Evolutionary conservation across 2,888 invertebrate species (phyloP).

Genomic region (Sphinx pinastri): DNA sequence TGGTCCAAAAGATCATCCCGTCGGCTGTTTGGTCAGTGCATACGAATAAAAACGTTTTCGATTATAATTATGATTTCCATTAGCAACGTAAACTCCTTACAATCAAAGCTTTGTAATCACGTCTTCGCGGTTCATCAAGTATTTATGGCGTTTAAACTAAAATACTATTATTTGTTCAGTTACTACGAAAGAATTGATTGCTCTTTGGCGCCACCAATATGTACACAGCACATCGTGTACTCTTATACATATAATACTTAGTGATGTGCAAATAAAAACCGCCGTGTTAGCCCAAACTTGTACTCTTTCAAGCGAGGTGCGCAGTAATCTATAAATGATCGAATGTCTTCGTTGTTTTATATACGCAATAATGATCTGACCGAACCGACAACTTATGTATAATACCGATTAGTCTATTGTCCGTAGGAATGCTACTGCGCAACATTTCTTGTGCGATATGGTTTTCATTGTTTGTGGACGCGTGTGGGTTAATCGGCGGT

Average conservation of each 20-base stretch:
- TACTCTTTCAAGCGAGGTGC: slow-evolving; percentile 42
- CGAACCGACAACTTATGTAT: slow-evolving; percentile 12
- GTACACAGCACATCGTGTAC: slow-evolving; percentile 32
- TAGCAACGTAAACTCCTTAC: slow-evolving; percentile 50
- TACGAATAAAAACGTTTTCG: slow-evolving; percentile 44
- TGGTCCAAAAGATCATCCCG: slow-evolving; percentile 62
- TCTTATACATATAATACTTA: slow-evolving; percentile 20
- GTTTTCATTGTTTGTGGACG: slow-evolving; percentile 56
- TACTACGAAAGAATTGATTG: slow-evolving; percentile 53
- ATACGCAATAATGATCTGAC: slow-evolving; percentile 52
- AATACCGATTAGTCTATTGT: slow-evolving; percentile 63
- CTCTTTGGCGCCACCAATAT: slow-evolving; percentile 59
- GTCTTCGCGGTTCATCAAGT: slow-evolving; percentile 55
- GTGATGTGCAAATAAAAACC: slow-evolving; percentile 23
- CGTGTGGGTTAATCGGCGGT: slow-evolving; percentile 62
- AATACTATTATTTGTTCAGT: slow-evolving; percentile 55
- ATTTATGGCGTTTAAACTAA: slow-evolving; percentile 55
- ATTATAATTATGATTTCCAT: slow-evolving; percentile 43
- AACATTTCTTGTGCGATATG: slow-evolving; percentile 58
- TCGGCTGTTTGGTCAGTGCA: slow-evolving; percentile 38
- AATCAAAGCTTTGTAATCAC: slow-evolving; percentile 48
- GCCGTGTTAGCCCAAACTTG: background rate
- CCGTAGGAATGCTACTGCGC: slow-evolving; percentile 70
- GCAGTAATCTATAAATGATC: slow-evolving; percentile 53
- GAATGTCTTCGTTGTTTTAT: slow-evolving; percentile 62